Conservation (phyloP, 2,113 vertebrate genomes). For the Misgurnus anguillicaudatus region DNA sequence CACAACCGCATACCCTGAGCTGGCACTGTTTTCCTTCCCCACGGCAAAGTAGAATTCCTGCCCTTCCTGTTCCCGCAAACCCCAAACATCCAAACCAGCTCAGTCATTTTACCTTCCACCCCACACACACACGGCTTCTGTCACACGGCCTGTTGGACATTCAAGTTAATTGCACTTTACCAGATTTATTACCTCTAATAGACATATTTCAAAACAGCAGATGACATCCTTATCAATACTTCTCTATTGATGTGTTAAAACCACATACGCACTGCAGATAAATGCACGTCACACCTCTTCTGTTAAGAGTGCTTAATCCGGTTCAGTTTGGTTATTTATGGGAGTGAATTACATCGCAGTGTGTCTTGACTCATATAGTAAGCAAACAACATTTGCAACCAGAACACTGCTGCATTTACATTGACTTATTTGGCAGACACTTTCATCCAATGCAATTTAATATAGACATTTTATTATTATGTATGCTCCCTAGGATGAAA, state of each 20-base stretch:
- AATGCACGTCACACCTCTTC: neutral
- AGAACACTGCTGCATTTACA: no score
- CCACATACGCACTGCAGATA: neutral
- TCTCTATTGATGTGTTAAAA: neutral
- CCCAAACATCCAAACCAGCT: slow-evolving; percentile 42
- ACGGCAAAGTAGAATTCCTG: slow-evolving; percentile 41
- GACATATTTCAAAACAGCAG: slow-evolving; percentile 7
- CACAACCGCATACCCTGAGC: slow-evolving; percentile 17
- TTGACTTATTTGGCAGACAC: no score
- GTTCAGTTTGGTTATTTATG: neutral
- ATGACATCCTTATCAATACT: neutral
- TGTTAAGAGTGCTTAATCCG: neutral
- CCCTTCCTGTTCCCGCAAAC: slow-evolving; percentile 55
- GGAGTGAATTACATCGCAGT: neutral
- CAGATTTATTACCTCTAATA: slow-evolving; percentile 10
- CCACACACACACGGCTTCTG: slow-evolving; percentile 34
- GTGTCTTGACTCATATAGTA: neutral
- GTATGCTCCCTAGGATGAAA: no score
- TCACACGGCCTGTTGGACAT: neutral
- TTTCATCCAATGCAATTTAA: no score
- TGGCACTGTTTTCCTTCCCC: slow-evolving; percentile 48
- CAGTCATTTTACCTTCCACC: slow-evolving; percentile 35
- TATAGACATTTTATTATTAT: no score
- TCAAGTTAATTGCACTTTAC: slow-evolving; percentile 2
- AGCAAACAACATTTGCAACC: no score